These are phyloP conservation scores for Homarus gammarus DNA, from an alignment of 2,888 invertebrate genomes.

Conservation along the genomic window DNA sequence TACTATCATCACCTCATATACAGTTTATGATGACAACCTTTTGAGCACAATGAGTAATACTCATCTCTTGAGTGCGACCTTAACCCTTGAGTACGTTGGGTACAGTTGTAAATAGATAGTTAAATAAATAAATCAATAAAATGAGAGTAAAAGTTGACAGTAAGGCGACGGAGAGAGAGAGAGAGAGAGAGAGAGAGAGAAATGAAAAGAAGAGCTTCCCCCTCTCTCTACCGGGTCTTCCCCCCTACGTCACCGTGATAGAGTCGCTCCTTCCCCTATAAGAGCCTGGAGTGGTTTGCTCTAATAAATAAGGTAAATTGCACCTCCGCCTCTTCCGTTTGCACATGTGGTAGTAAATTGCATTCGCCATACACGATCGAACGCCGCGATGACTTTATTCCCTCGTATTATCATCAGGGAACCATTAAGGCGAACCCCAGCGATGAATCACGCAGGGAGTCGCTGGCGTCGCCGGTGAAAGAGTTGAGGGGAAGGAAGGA, in stretches of 20 bases:
- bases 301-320: background rate
- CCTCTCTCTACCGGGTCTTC: background rate
- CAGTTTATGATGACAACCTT: too few species aligned
- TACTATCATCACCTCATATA: too few species aligned
- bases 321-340: background rate
- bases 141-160: too few species aligned
- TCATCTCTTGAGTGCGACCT: too few species aligned
- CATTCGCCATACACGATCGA: background rate
- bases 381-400: background rate
- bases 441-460: background rate
- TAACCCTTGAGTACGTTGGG: too few species aligned
- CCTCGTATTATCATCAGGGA: background rate
- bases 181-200: too few species aligned
- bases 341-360: background rate
- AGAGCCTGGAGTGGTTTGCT: background rate
- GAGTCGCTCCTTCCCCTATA: background rate
- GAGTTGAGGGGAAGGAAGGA: background rate
- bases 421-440: background rate
- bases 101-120: too few species aligned
- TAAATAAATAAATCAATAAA: too few species aligned
- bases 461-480: background rate
- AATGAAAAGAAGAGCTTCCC: too few species aligned
- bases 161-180: too few species aligned
- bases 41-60: too few species aligned
- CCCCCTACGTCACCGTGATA: background rate